A percentile compares a stretch with the other conserved stretches of the same genome.
Conservation (phyloP, 2,888 invertebrate species). For the Morinoia aosen region DNA sequence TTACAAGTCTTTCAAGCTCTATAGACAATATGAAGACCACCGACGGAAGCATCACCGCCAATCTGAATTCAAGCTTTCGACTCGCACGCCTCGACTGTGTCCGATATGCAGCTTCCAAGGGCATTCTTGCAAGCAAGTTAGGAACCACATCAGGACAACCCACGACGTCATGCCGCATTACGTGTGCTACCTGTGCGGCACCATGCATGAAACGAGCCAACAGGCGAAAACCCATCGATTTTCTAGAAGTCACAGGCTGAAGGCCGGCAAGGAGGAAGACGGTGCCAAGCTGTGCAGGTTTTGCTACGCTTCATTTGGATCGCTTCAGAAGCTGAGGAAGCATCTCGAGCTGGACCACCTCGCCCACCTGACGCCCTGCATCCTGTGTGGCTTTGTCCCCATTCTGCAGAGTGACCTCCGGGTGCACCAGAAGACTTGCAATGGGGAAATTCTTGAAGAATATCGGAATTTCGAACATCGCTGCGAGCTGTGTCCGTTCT, state of each 20-base stretch:
- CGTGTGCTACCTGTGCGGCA: slow-evolving; percentile 65
- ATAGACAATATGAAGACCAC: slow-evolving; percentile 59
- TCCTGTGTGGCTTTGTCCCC: slow-evolving; percentile 60
- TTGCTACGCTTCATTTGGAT: slow-evolving; percentile 58
- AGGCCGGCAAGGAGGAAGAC: slow-evolving; percentile 56
- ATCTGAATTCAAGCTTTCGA: slow-evolving; percentile 57
- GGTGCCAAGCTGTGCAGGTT: slow-evolving; percentile 60
- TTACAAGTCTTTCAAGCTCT: slow-evolving; percentile 58
- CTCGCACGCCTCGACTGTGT: slow-evolving; percentile 58
- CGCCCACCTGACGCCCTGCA: slow-evolving; percentile 64
- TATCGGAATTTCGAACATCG: slow-evolving; percentile 54
- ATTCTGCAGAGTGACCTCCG: slow-evolving; percentile 61
- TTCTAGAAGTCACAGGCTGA: slow-evolving; percentile 62
- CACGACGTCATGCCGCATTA: slow-evolving; percentile 56
- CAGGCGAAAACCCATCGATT: slow-evolving; percentile 62
- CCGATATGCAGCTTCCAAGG: slow-evolving; percentile 60
- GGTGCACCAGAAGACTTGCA: slow-evolving; percentile 58
- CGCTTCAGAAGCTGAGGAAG: slow-evolving; percentile 58
- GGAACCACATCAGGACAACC: slow-evolving; percentile 57
- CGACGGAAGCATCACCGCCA: slow-evolving; percentile 61
- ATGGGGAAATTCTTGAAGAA: background rate
- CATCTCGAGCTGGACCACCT: slow-evolving; percentile 60
- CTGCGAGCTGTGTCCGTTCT: slow-evolving; percentile 65
- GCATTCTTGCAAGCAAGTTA: slow-evolving; percentile 57
- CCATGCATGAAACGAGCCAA: slow-evolving; percentile 56